phyloP scores from a whole-genome alignment of 2,797 vertebrate species.

The Pangasius sanitwongsei region DNA sequence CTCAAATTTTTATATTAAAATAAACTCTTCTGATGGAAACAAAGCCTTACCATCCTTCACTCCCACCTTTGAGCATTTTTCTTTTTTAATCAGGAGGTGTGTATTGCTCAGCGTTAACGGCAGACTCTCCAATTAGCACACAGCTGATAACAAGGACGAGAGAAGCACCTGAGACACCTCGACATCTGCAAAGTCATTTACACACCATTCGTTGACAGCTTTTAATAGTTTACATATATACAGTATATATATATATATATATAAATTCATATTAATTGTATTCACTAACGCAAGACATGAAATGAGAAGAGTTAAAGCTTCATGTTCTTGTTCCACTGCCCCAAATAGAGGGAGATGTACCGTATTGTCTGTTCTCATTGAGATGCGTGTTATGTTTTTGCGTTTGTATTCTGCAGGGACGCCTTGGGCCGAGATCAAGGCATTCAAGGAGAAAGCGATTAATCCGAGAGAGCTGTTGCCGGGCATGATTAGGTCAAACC shows the following conservation, averaged over 20 bases:
- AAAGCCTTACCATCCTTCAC: no score
- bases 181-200: not conserved
- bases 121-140: constrained; percentile 16
- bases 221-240: not conserved
- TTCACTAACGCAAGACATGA: not conserved
- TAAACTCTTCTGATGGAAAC: not conserved
- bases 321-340: not conserved
- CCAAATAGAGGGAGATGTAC: not conserved
- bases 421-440: constrained; percentile 60
- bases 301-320: not conserved
- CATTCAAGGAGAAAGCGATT: constrained; percentile 64
- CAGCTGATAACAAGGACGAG: no score
- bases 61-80: not conserved
- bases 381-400: constrained; percentile 52
- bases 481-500: constrained; percentile 59
- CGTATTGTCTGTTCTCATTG: not conserved
- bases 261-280: not conserved
- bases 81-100: constrained; percentile 9
- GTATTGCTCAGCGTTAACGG: not conserved
- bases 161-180: not conserved
- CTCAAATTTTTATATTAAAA: not conserved
- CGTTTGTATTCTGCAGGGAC: constrained; percentile 55
- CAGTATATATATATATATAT: not conserved
- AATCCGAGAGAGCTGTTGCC: constrained; percentile 61
- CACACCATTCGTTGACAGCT: not conserved